These are phyloP conservation scores for Acanthosoma haemorrhoidale DNA, from an alignment of 2,888 invertebrate species.

Conservation along the genomic window DNA sequence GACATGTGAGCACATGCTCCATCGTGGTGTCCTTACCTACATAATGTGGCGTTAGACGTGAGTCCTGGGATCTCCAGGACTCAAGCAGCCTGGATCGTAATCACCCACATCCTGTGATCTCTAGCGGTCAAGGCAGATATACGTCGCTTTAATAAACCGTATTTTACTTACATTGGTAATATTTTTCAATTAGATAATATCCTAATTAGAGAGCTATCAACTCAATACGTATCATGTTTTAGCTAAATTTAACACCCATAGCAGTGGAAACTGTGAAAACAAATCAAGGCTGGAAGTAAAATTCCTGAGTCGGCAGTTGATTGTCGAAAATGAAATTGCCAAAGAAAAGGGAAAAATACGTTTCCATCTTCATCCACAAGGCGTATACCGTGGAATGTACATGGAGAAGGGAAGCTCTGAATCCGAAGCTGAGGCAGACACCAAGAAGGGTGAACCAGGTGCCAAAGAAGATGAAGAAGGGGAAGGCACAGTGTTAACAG, in stretches of 20 bases:
- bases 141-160: too few species aligned
- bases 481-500: background rate
- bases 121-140: too few species aligned
- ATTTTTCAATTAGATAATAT: too few species aligned
- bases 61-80: too few species aligned
- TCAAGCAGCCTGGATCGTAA: too few species aligned
- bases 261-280: background rate
- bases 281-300: conserved; percentile 17
- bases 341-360: conserved; percentile 1
- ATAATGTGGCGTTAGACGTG: too few species aligned
- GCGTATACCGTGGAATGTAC: conserved; percentile 8
- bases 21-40: too few species aligned
- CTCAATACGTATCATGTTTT: too few species aligned
- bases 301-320: background rate
- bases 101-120: too few species aligned
- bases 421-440: background rate
- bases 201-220: too few species aligned
- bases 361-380: conserved; percentile 13
- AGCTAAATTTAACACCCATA: background rate
- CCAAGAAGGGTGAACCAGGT: background rate
- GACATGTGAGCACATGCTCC: too few species aligned
- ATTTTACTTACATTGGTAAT: too few species aligned
- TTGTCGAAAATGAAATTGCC: conserved; percentile 11
- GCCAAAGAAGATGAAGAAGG: background rate
- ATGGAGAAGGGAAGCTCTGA: background rate